Base-by-base conservation (phyloP, 2,113 vertebrate genomes). In the Rattus norvegicus region DNA sequence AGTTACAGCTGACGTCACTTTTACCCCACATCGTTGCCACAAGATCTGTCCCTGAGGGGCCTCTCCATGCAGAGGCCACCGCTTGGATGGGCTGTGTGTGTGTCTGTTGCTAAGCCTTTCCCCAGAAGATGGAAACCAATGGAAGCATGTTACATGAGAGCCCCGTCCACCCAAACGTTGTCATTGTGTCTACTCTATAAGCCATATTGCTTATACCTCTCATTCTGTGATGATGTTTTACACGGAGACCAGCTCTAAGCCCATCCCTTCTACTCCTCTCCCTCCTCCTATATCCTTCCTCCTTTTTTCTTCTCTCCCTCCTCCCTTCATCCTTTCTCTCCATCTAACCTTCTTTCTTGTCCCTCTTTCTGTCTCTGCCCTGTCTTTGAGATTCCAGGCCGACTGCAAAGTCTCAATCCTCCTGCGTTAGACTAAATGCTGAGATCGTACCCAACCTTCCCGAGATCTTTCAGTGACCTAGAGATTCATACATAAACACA, bases 21-120 rank as follows among this genome's bases (percentile, higher is more conserved):
- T 90, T 6, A 84, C 33, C 24, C 39, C 22, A 26, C 26, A 33
- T 5, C 20, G 61, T 3, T 86, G 61, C 83, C 39, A 26, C 39
- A 43, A 2, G 7, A 13, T 28, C 9, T 0, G 54, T 88, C 33
- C 67, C 33, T 28, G 1, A 8, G 2, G 30, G 61, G n/a, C 77
- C 30, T 1, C 49, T 16, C 7, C 4, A 0, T 19, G 16, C 5
- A 5, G 67, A 76, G n/a, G 5, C 56, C 36, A 16, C 8, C 5
- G 8, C 30, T 36, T 19, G 9, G 56, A 90, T 47, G 11, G 39
- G 59, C 59, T n/a, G 7, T 49, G 56, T 49, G 56, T n/a, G 3
- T 43, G 20, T 65, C 54, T 67, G 39, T 39, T 65, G 39, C 12
- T 49, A 59, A 47, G 39, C 33, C 56, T 77, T 59, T 88, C 76